phyloP scores from a whole-genome alignment of 2,113 vertebrate genomes.

The Dasyornis broadbenti region DNA sequence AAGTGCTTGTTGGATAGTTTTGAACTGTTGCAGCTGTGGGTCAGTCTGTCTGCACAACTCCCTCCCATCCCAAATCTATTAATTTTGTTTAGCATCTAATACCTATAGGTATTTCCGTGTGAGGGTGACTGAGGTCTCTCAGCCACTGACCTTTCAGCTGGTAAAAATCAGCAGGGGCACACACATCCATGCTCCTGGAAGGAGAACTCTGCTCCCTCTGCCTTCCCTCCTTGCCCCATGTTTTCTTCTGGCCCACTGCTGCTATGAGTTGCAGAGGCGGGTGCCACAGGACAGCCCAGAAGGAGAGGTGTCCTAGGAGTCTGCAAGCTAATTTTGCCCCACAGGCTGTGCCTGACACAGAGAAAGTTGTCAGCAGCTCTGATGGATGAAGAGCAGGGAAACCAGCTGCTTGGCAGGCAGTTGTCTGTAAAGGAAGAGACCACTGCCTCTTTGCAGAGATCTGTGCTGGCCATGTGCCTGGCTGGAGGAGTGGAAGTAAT shows the following conservation, averaged over 20 bases:
- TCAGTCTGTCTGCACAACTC: neutral
- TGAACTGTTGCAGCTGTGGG: neutral
- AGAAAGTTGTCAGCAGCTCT: neutral
- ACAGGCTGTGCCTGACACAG: neutral
- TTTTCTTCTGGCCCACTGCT: neutral
- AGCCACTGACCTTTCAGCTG: neutral
- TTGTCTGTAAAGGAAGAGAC: neutral
- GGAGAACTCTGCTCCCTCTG: neutral
- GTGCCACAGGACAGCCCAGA: neutral
- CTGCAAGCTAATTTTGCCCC: neutral
- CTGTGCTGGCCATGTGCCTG: conserved; percentile 4
- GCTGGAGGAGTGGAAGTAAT: neutral
- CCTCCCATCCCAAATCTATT: neutral
- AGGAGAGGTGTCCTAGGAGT: neutral
- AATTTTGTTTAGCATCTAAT: neutral
- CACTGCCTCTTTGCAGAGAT: conserved; percentile 13
- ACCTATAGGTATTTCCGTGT: neutral
- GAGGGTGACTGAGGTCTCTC: neutral
- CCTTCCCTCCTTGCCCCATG: neutral
- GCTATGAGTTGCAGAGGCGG: neutral
- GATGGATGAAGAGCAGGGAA: neutral
- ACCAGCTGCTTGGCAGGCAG: neutral
- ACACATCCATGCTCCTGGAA: neutral
- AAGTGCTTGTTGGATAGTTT: neutral
- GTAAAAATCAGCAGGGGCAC: neutral